phyloP scores from a whole-genome alignment of 2,113 vertebrate genomes.

The Scophthalmus maximus region DNA sequence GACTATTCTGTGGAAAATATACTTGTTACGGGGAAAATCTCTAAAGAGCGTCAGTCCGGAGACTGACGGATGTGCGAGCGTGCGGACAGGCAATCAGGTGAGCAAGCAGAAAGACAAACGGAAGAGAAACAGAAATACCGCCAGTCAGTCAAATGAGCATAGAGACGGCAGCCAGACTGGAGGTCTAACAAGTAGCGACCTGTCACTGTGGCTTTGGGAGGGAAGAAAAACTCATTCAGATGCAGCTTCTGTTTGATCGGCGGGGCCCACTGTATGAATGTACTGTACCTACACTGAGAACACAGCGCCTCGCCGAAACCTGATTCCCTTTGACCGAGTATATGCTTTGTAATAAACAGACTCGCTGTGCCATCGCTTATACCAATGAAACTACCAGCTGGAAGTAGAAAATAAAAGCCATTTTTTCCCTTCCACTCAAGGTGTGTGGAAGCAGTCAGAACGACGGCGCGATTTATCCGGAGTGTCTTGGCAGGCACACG shows the following conservation, averaged over 20 bases:
- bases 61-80: not conserved
- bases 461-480: conserved; percentile 74
- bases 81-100: conserved; percentile 36
- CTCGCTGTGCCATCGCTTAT: conserved; percentile 59
- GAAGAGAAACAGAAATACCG: conserved; percentile 43
- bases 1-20: no score
- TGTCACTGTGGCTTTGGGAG: conserved; percentile 71
- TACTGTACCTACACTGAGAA: conserved; percentile 66
- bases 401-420: conserved; percentile 72
- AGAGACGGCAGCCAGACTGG: conserved; percentile 54
- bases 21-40: no score
- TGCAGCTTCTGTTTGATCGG: conserved; percentile 69
- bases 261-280: conserved; percentile 57
- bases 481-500: conserved; percentile 66
- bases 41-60: no score
- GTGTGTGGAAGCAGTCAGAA: conserved; percentile 70
- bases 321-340: conserved; percentile 69
- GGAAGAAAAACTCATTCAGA: conserved; percentile 68
- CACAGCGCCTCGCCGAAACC: conserved; percentile 65
- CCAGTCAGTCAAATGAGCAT: conserved; percentile 62
- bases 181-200: conserved; percentile 78
- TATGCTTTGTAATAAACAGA: conserved; percentile 64
- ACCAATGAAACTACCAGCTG: conserved; percentile 73
- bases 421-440: conserved; percentile 71
- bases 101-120: conserved; percentile 20